Base-by-base conservation (phyloP, 2,113 vertebrate genomes). In the Dicaeum eximium region DNA sequence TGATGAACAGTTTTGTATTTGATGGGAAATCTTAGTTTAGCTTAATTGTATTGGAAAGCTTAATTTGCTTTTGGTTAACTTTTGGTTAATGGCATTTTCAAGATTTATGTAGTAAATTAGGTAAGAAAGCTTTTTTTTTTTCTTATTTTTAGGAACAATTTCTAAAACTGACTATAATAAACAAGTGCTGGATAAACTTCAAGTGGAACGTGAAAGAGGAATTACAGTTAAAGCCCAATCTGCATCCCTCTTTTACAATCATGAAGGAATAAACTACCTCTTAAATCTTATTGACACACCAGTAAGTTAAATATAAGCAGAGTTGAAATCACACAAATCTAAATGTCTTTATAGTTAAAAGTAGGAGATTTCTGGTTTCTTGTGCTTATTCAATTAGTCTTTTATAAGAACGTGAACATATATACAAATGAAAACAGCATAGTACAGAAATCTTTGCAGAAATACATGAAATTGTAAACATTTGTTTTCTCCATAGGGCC, bases 161-260 rank as follows among this genome's bases (percentile, higher is more conserved):
- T 98, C 97, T 48, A 99, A 98, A 97, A 99, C 98, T 4, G 98
- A 97, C 40, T 97, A 69, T 86, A 99, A 99, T 95, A 99, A 99
- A 67, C 99, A 99, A 97, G 99, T 99, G 82, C 96, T 99, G 96
- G 99, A 99, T 98, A 99, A 99, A 89, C 97, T 99, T 31, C 99
- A 99, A 96, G 99, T 99, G 96, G 99, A 99, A 94, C 97, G 99
- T 31, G 99, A 99, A 97, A 98, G 99, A 95, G 99, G 99, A 61
- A 99, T 99, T 95, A 99, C 99, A 1, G 99, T 99, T 67, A 99
- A 99, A 97, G 99, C 99, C 45, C 99, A 99, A 62, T 99, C 99
- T n/a, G 99, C 99, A 6, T 99, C 99, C n/a, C 97, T 99, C 12
- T 98, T 99, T 80, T 99, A 99, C 93, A 97, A 8, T 84, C 97